Conservation (phyloP, 2,888 invertebrate genomes). For the Macroteleia sp. region DNA sequence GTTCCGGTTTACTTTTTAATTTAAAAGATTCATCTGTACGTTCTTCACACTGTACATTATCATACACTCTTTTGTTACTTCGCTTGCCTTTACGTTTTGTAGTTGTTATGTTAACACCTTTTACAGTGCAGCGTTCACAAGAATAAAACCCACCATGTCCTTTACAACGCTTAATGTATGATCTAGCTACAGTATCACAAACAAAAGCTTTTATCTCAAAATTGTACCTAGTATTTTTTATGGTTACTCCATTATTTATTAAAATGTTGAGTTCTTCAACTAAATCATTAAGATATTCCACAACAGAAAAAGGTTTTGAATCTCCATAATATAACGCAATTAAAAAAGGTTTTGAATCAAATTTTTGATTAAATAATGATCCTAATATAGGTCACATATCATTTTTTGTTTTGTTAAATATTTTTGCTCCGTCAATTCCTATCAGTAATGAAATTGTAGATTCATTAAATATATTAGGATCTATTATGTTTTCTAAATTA, state of each 20-base stretch:
- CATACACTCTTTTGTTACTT: slow-evolving; percentile 33
- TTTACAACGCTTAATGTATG: slow-evolving; percentile 45
- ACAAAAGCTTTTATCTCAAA: slow-evolving; percentile 40
- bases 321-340: not conserved
- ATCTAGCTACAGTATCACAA: slow-evolving; percentile 47
- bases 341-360: not conserved
- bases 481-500: not conserved
- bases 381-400: not conserved
- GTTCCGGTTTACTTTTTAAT: slow-evolving; percentile 13
- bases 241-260: slow-evolving; percentile 5
- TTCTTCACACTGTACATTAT: slow-evolving; percentile 24
- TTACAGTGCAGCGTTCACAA: slow-evolving; percentile 45
- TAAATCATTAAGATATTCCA: not conserved
- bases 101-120: slow-evolving; percentile 11
- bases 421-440: not conserved
- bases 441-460: not conserved
- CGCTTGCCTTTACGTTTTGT: slow-evolving; percentile 7
- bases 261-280: not conserved
- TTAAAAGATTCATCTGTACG: slow-evolving; percentile 33
- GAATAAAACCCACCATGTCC: slow-evolving; percentile 26
- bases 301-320: not conserved
- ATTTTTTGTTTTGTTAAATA: not conserved
- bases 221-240: not conserved
- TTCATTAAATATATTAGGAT: not conserved
- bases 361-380: not conserved